Evolutionary conservation across 2,113 vertebrate genomes (phyloP), one percentile per base, ranked within the genome.

Genomic region (Ailuropoda melanoleuca): DNA sequence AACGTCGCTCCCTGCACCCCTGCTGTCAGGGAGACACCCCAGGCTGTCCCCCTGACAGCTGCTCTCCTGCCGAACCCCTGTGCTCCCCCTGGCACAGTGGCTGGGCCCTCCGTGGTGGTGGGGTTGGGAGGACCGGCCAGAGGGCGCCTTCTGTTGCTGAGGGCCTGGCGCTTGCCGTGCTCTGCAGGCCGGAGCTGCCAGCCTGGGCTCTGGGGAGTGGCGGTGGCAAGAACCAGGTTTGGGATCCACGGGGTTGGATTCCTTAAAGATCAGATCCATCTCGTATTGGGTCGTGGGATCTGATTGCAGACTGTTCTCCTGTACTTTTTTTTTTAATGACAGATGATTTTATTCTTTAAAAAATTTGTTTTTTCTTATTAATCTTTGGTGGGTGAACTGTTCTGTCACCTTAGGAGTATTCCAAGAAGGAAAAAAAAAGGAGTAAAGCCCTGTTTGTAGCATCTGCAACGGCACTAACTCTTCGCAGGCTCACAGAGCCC

Each of bases 311-410:
- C 31, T 62, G 4, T 84, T 62, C 74, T 74, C 21, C 60, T 81
- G 19, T 1, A 72, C 19, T 43, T 24, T 56, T 77, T 81, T 55
- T 26, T 37, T 81, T 85, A 56, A 26, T 34, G 60, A 43, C 10
- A 92, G 9, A 43, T 55, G 13, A 34, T 58, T 83, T 90, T 86
- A 74, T 39, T 88, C 43, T 93, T 74, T 34, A 64, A 80, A 80
- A 72, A 58, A 43, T 64, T 21, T 24, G 2, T 50, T 11, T 81
- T 82, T 91, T 82, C n/a, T 82, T 34, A 64, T 43, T 80, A 62
- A 78, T 66, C 55, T 74, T 82, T 34, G 53, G 7, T 37, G 46
- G 23, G 68, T 23, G 34, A 15, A 84, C 10, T 18, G 26, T 60
- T 37, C 21, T 9, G 37, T 84, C 17, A 78, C 78, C 95, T 92